phyloP scores from a whole-genome alignment of 2,888 invertebrate genomes.

The Malthinus seriepunctatus region DNA sequence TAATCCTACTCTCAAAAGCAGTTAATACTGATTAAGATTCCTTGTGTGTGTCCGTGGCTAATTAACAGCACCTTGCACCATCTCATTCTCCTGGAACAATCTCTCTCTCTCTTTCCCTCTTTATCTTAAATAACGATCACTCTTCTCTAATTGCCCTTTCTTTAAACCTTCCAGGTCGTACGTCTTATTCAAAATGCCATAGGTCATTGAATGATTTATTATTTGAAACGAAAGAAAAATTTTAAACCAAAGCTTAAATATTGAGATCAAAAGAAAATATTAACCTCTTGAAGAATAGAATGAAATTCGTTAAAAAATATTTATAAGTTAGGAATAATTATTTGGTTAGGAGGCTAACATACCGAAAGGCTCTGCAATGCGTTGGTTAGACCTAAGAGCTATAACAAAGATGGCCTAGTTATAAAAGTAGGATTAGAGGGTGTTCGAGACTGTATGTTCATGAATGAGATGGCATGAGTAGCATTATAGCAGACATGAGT shows the following conservation, averaged over 20 bases:
- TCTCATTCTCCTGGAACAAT: constrained; percentile 6
- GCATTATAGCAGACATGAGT: no score
- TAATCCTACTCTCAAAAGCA: constrained; percentile 22
- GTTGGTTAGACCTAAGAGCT: no score
- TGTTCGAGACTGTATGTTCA: no score
- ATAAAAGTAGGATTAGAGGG: no score
- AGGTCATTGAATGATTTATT: constrained; percentile 27
- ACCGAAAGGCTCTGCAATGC: no score
- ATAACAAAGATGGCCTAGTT: no score
- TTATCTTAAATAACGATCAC: constrained; percentile 1
- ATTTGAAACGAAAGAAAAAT: neutral
- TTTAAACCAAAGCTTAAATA: neutral
- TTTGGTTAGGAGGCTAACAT: no score
- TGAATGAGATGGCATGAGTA: no score
- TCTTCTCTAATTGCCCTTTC: constrained; percentile 24
- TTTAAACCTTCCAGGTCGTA: constrained; percentile 17
- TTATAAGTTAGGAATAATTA: no score
- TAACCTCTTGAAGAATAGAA: no score
- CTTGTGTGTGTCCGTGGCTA: constrained; percentile 35
- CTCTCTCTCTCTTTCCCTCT: constrained; percentile 8
- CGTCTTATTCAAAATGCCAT: constrained; percentile 24
- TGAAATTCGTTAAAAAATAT: no score
- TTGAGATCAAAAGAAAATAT: no score
- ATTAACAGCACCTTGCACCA: constrained; percentile 26
- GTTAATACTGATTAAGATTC: constrained; percentile 35